These are phyloP conservation scores for Smithornis capensis DNA, from an alignment of 2,113 vertebrate genomes.

Conservation along the genomic window DNA sequence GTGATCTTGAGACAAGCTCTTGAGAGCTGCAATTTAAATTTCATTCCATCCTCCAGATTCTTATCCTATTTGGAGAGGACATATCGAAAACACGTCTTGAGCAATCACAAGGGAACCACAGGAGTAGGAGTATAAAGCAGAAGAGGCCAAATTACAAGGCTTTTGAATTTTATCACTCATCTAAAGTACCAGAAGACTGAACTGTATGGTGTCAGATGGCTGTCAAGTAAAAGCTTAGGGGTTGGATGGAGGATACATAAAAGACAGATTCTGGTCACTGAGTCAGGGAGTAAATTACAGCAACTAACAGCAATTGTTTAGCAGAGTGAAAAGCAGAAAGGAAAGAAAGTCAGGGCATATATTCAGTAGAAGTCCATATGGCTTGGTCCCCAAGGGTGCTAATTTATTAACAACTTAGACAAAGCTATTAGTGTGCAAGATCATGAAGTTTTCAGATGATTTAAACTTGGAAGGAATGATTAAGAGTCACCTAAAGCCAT, in stretches of 20 bases:
- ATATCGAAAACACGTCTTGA: background rate
- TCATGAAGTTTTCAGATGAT: slow-evolving; percentile 7
- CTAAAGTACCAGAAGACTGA: background rate
- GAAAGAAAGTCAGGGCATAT: background rate
- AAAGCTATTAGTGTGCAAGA: background rate
- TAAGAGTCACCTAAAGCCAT: background rate
- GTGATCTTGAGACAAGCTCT: background rate
- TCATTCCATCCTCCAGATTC: slow-evolving; percentile 44
- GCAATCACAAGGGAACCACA: slow-evolving; percentile 43
- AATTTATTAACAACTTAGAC: slow-evolving; percentile 22
- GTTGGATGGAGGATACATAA: background rate
- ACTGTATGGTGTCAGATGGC: background rate
- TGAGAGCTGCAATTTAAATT: slow-evolving; percentile 30
- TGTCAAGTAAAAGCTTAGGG: background rate
- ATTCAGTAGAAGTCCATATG: background rate
- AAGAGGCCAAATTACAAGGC: slow-evolving; percentile 15
- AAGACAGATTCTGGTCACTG: background rate
- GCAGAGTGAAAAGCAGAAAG: background rate
- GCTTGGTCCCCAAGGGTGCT: background rate
- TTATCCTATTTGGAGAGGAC: background rate
- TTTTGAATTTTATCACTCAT: slow-evolving; percentile 43
- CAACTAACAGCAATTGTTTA: background rate
- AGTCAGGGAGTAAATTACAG: slow-evolving; percentile 6
- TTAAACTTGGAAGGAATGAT: background rate
- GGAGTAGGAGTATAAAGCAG: slow-evolving; percentile 4